A percentile compares a stretch with the other conserved stretches of the same genome.
Evolutionary conservation across 2,888 invertebrate species (phyloP).

Genomic region (Epicampocera succincta): DNA sequence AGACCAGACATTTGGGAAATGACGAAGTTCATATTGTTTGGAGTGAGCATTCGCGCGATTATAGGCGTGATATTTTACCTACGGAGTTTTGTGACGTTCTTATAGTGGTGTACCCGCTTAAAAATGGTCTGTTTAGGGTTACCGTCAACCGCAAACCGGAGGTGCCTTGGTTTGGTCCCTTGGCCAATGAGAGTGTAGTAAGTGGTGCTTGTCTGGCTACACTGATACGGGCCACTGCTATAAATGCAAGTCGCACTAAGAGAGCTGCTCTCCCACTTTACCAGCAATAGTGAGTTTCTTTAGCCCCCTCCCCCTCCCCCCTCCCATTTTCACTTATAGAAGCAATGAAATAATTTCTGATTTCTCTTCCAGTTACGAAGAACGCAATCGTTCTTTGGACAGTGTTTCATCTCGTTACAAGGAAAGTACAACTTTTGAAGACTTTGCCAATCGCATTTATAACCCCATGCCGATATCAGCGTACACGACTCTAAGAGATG

Average conservation of each 20-base stretch:
- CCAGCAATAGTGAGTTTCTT: slow-evolving; percentile 90
- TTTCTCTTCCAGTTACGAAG: slow-evolving; percentile 88
- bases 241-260: slow-evolving; percentile 95
- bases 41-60: slow-evolving; percentile 98
- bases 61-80: slow-evolving; percentile 97
- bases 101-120: slow-evolving; percentile 96
- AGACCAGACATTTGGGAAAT: slow-evolving; percentile 97
- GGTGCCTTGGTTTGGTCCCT: slow-evolving; percentile 96
- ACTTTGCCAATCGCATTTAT: slow-evolving; percentile 89
- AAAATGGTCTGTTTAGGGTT: slow-evolving; percentile 92
- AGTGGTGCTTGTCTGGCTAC: slow-evolving; percentile 87
- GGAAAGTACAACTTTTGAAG: slow-evolving; percentile 94
- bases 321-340: not conserved
- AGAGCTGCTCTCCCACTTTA: slow-evolving; percentile 93
- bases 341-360: not conserved
- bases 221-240: slow-evolving; percentile 93
- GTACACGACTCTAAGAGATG: slow-evolving; percentile 75
- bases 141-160: slow-evolving; percentile 94
- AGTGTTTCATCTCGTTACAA: slow-evolving; percentile 93
- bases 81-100: slow-evolving; percentile 99
- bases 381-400: slow-evolving; percentile 92
- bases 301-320: too few species aligned
- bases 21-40: slow-evolving; percentile 99
- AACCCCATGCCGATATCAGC: slow-evolving; percentile 84
- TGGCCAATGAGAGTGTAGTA: slow-evolving; percentile 93